These are phyloP conservation scores for Vireo altiloquus DNA, from an alignment of 2,113 vertebrate species.

Conservation along the genomic window DNA sequence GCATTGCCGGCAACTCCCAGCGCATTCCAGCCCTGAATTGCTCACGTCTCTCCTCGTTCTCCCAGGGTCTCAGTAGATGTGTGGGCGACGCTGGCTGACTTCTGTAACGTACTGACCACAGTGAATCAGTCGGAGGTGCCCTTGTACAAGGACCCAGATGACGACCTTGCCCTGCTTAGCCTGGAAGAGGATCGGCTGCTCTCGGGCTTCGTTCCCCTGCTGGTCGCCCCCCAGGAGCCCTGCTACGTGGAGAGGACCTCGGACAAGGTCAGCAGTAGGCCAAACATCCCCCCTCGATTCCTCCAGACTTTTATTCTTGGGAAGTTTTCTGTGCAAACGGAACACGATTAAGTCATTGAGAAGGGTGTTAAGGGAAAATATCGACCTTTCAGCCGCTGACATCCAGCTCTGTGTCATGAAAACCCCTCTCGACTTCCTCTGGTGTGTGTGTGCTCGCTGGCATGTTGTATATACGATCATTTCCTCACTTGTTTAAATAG, in stretches of 20 bases:
- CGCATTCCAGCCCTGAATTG: conserved; percentile 55
- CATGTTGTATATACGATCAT: conserved; percentile 98
- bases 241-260: conserved; percentile 94
- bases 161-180: conserved; percentile 90
- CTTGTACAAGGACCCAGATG: conserved; percentile 93
- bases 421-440: conserved; percentile 87
- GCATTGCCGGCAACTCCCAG: conserved; percentile 59
- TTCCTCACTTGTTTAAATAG: conserved; percentile 99
- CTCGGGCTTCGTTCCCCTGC: conserved; percentile 93
- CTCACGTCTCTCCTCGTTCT: conserved; percentile 66
- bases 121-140: conserved; percentile 94
- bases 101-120: conserved; percentile 91
- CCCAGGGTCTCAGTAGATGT: conserved; percentile 83
- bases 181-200: conserved; percentile 94
- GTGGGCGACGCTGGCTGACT: conserved; percentile 90
- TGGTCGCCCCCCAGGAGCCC: conserved; percentile 94
- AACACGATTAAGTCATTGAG: conserved; percentile 95
- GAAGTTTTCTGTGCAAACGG: conserved; percentile 89
- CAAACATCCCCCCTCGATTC: conserved; percentile 68
- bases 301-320: conserved; percentile 84
- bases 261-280: conserved; percentile 83
- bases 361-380: conserved; percentile 97
- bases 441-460: conserved; percentile 85
- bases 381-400: conserved; percentile 95
- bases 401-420: conserved; percentile 86